Evolutionary conservation across 2,888 invertebrate genomes (phyloP).

Genomic region (Ophioninae sp.): DNA sequence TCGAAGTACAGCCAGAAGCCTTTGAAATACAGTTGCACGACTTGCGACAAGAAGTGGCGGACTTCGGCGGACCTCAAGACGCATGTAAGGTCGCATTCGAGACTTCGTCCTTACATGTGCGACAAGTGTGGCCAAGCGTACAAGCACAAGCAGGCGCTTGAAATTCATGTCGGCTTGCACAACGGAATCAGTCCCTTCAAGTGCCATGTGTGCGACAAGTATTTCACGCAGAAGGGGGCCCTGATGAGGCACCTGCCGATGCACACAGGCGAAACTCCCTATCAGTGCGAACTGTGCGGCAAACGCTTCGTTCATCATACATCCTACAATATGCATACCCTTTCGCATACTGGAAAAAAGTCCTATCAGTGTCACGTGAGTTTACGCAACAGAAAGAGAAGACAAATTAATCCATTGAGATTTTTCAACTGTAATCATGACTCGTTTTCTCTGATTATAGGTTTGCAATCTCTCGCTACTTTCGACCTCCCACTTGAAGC

Average conservation of each 20-base stretch:
- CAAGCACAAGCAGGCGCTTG: slow-evolving; percentile 85
- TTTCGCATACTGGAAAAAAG: slow-evolving; percentile 82
- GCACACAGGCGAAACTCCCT: slow-evolving; percentile 84
- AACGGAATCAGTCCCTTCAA: slow-evolving; percentile 84
- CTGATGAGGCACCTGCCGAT: slow-evolving; percentile 84
- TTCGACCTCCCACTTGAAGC: slow-evolving; percentile 86
- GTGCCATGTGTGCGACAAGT: slow-evolving; percentile 84
- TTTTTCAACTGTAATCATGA: too few species aligned
- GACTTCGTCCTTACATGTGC: slow-evolving; percentile 77
- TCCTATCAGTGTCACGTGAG: slow-evolving; percentile 74
- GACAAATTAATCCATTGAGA: neutral
- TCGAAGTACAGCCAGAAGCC: slow-evolving; percentile 66
- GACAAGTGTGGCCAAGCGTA: slow-evolving; percentile 84
- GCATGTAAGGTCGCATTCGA: slow-evolving; percentile 73
- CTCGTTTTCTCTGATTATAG: slow-evolving; percentile 53
- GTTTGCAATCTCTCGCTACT: slow-evolving; percentile 84
- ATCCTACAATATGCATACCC: slow-evolving; percentile 87
- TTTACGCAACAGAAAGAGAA: neutral
- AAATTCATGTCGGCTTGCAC: slow-evolving; percentile 84
- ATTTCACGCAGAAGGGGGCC: slow-evolving; percentile 85
- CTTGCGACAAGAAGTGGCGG: slow-evolving; percentile 71
- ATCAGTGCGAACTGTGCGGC: slow-evolving; percentile 85
- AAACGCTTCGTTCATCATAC: slow-evolving; percentile 87
- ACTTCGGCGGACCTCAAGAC: slow-evolving; percentile 69
- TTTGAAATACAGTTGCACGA: slow-evolving; percentile 69